Evolutionary conservation across 37 sponge, comb jelly and placozoan genomes (phyloP).

Genomic region (Chondrosia reniformis): DNA sequence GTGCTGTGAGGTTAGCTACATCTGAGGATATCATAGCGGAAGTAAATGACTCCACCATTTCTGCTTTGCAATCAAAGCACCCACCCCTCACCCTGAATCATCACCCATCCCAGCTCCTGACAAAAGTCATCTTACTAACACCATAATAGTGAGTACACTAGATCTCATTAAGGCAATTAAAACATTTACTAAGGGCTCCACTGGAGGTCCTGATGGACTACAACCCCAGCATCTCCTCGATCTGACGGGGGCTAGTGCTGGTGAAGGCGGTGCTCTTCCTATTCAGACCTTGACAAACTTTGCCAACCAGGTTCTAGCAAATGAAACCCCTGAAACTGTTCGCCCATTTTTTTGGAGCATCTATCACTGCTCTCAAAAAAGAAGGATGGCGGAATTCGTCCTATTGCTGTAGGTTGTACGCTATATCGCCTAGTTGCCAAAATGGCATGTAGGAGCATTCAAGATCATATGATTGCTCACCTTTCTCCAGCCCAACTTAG

Average conservation of each 20-base stretch:
- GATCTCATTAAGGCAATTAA: background rate
- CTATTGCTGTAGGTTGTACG: constrained; percentile 47
- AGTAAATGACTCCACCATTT: background rate
- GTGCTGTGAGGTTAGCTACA: background rate
- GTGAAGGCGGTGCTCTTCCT: constrained; percentile 10
- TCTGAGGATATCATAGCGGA: background rate
- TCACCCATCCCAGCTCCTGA: background rate
- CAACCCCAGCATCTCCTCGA: constrained; percentile 46
- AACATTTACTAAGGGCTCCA: constrained; percentile 34
- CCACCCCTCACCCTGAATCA: background rate
- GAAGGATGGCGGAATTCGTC: constrained; percentile 37
- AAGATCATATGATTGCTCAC: background rate
- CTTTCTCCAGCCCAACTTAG: constrained; percentile 14
- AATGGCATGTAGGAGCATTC: background rate
- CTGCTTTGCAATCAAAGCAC: background rate
- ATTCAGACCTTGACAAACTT: constrained; percentile 23
- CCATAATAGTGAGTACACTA: background rate
- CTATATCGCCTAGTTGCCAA: constrained; percentile 39
- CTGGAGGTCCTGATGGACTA: constrained; percentile 41
- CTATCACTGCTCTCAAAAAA: constrained; percentile 27
- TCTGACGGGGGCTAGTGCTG: background rate
- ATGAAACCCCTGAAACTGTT: constrained; percentile 14
- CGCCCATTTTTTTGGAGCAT: constrained; percentile 44
- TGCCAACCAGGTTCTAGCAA: constrained; percentile 14
- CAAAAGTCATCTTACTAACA: background rate